Conservation (phyloP, 1,140 invertebrate species). For the Atopsyche davidsoni region DNA sequence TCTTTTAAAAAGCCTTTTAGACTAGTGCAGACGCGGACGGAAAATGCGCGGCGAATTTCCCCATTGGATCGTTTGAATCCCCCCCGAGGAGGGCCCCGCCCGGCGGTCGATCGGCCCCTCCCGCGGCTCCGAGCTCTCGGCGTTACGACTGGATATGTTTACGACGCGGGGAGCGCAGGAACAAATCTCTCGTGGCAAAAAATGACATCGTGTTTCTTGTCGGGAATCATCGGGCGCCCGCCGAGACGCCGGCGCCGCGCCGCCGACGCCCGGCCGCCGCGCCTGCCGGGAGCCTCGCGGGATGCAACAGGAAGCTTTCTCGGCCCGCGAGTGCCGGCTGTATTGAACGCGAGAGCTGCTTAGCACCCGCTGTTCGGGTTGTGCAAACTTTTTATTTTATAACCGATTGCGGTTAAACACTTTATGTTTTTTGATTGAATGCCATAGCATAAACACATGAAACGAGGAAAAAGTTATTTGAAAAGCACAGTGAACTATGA, state of each 20-base stretch:
- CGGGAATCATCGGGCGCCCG: neutral
- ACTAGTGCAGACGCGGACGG: conserved; percentile 5
- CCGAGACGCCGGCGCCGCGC: neutral
- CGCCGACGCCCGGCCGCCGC: neutral
- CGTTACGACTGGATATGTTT: conserved; percentile 23
- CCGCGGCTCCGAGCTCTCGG: conserved; percentile 10
- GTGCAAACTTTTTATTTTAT: neutral
- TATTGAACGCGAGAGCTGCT: neutral
- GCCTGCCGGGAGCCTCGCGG: neutral
- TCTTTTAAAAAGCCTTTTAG: conserved; percentile 14
- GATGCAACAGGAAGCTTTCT: neutral
- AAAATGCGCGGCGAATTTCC: neutral
- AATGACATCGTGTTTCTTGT: conserved; percentile 21
- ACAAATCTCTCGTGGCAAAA: conserved; percentile 27
- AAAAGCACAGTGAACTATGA: too few relatives aligned
- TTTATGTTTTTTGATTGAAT: neutral
- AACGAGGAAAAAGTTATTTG: too few relatives aligned
- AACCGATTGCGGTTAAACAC: neutral
- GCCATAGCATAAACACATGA: too few relatives aligned
- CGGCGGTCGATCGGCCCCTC: neutral
- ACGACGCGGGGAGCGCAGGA: conserved; percentile 10
- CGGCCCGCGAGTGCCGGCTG: neutral
- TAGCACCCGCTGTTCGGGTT: too few relatives aligned
- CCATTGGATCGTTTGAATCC: conserved; percentile 11
- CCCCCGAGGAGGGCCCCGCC: conserved; percentile 4